Conservation (phyloP, 2,797 vertebrate species). For the Silurus aristotelis region DNA sequence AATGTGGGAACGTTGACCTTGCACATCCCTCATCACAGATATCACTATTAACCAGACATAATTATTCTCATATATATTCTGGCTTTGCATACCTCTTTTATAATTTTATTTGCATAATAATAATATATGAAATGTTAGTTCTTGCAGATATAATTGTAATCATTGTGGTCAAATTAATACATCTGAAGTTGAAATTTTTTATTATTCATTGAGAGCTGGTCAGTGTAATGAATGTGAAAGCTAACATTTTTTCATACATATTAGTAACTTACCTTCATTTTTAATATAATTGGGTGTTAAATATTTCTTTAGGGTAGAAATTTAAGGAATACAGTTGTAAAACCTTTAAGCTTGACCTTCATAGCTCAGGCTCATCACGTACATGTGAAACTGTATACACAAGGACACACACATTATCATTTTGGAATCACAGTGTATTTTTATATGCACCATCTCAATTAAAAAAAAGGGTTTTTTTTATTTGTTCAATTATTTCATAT, state of each 20-base stretch:
- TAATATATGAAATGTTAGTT: not conserved
- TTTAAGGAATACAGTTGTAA: not conserved
- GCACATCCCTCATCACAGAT: conserved; percentile 4
- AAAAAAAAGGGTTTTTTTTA: not conserved
- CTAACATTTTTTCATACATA: not conserved
- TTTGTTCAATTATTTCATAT: not conserved
- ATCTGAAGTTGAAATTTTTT: not conserved
- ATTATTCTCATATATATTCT: not conserved
- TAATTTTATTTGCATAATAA: not conserved
- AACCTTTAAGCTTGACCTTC: not conserved
- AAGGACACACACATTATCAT: not conserved
- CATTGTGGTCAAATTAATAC: not conserved
- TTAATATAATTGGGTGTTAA: not conserved
- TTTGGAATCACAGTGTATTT: not conserved
- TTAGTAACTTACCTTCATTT: not conserved
- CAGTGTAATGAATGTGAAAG: not conserved
- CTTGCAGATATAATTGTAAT: not conserved
- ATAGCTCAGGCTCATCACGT: not conserved
- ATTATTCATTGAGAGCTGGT: not conserved
- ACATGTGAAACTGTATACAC: not conserved
- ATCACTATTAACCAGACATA: not conserved
- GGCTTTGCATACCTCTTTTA: not conserved
- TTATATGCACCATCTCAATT: not conserved
- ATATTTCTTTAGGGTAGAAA: not conserved
- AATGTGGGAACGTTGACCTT: not conserved